Conservation (phyloP, 2,797 vertebrate species). For the Ficedula albicollis region DNA sequence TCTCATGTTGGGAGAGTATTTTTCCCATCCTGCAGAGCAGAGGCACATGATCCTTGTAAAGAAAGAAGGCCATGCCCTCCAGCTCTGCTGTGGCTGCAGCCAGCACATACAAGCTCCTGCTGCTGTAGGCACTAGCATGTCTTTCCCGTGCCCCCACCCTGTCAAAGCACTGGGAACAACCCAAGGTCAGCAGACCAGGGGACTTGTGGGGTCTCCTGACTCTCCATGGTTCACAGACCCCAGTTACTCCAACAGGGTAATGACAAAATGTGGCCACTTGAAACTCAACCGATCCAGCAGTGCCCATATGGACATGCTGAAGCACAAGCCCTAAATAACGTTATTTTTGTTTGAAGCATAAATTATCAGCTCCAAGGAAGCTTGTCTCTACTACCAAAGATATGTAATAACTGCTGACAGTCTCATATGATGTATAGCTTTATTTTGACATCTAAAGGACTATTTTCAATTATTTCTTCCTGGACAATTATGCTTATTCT, state of each 20-base stretch:
- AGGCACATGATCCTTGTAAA: accelerated
- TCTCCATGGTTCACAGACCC: background rate
- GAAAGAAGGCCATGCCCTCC: background rate
- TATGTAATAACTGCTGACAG: conserved; percentile 63
- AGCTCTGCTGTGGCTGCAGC: background rate
- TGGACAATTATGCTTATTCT: conserved; percentile 76
- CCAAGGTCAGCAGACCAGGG: background rate
- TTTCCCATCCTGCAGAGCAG: background rate
- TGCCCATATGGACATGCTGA: background rate
- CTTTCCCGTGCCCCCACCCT: background rate
- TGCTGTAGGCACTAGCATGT: accelerated
- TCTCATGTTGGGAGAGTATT: accelerated
- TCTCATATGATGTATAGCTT: conserved; percentile 51
- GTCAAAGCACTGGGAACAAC: background rate
- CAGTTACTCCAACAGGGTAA: background rate
- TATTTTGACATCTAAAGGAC: conserved; percentile 75
- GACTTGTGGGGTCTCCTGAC: accelerated
- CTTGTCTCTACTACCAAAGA: conserved; percentile 42
- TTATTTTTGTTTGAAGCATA: conserved; percentile 55
- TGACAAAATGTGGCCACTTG: background rate
- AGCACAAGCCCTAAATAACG: background rate
- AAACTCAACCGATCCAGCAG: background rate
- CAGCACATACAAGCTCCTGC: accelerated
- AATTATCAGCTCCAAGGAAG: conserved; percentile 56
- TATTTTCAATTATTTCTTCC: conserved; percentile 77